A percentile compares a stretch with the other conserved stretches of the same genome.
These are phyloP conservation scores for Pteronura brasiliensis DNA, from an alignment of 2,113 vertebrate species.

Conservation along the genomic window DNA sequence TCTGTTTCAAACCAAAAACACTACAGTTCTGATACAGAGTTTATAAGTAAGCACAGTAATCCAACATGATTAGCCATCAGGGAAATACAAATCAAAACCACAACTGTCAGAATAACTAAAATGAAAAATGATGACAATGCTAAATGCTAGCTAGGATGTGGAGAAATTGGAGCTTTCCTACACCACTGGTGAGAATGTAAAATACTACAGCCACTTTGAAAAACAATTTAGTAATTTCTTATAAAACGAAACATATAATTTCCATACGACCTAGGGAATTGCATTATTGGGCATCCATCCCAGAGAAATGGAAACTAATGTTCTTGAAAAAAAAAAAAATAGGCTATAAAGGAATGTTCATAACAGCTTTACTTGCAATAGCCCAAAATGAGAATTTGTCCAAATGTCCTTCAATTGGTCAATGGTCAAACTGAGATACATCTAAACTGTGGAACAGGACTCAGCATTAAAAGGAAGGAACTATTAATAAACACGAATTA, in stretches of 20 bases:
- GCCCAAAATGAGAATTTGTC: background rate
- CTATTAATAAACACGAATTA: background rate
- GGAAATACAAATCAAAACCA: background rate
- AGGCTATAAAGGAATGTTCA: background rate
- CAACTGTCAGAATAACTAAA: background rate
- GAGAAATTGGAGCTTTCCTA: background rate
- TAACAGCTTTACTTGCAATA: background rate
- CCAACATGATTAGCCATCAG: background rate
- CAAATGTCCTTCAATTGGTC: background rate
- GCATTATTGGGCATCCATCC: background rate
- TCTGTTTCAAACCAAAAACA: background rate
- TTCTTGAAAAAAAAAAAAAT: background rate
- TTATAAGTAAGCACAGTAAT: background rate
- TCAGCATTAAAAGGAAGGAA: background rate
- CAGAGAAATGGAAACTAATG: background rate
- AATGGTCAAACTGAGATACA: background rate
- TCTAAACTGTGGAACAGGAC: background rate
- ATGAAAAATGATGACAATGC: background rate
- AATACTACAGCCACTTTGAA: background rate
- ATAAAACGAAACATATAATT: background rate
- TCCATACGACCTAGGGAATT: background rate
- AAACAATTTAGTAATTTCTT: background rate
- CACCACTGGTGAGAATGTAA: background rate
- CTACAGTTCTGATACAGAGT: background rate
- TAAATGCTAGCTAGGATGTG: background rate